These are phyloP conservation scores for Epinephelus awoara DNA, from an alignment of 2,797 vertebrate genomes.

Conservation along the genomic window DNA sequence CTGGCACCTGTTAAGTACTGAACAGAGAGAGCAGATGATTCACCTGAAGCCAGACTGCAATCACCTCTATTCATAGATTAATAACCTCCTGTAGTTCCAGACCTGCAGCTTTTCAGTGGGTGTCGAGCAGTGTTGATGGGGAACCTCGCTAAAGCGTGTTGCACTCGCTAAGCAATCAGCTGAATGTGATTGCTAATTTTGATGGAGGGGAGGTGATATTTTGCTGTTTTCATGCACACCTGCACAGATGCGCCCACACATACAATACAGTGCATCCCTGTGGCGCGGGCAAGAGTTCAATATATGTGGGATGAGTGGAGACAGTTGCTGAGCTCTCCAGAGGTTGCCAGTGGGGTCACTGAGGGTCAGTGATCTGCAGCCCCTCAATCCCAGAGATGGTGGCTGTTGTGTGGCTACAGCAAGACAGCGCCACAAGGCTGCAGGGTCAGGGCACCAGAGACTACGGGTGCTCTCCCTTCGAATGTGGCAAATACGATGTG, in stretches of 20 bases:
- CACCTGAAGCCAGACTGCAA: constrained; percentile 69
- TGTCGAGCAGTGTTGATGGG: constrained; percentile 11
- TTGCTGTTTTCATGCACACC: constrained; percentile 30
- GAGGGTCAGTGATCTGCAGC: constrained; percentile 60
- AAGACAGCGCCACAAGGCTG: constrained; percentile 45
- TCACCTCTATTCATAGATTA: constrained; percentile 73
- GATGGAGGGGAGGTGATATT: background rate
- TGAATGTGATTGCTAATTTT: constrained; percentile 43
- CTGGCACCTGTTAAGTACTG: constrained; percentile 65
- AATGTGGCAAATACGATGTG: constrained; percentile 79
- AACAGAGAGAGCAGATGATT: constrained; percentile 59
- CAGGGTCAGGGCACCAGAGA: constrained; percentile 73
- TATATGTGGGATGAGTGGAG: constrained; percentile 22
- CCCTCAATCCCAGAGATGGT: constrained; percentile 41
- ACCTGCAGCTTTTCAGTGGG: constrained; percentile 44
- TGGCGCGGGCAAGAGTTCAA: constrained; percentile 23
- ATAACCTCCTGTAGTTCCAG: constrained; percentile 52
- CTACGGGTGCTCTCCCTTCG: constrained; percentile 46
- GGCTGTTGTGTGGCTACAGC: constrained; percentile 46
- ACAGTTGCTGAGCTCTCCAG: constrained; percentile 9
- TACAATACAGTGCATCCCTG: background rate
- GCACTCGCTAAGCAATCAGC: constrained; percentile 51
- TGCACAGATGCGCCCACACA: background rate
- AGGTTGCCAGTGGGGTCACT: constrained; percentile 30
- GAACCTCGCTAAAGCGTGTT: constrained; percentile 15